phyloP scores from a whole-genome alignment of 2,888 invertebrate genomes.

The Oxytorus armatus region DNA sequence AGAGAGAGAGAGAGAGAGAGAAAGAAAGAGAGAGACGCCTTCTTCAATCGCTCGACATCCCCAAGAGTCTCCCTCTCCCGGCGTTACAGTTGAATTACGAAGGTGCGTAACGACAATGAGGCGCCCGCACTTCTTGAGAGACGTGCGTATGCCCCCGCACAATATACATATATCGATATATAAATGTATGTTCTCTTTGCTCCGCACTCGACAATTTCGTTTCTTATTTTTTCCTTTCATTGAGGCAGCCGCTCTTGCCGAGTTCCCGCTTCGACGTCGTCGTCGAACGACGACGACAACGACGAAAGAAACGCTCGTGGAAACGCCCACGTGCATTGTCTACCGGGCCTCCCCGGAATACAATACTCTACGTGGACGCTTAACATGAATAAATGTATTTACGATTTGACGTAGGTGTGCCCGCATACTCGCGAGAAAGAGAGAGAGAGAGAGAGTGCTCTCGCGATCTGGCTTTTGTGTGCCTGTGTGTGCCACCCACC shows the following conservation, averaged over 20 bases:
- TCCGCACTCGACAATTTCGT: slow-evolving; percentile 45
- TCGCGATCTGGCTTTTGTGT: slow-evolving; percentile 25
- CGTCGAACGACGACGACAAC: slow-evolving; percentile 67
- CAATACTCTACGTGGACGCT: slow-evolving; percentile 80
- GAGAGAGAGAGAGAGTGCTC: slow-evolving; percentile 30
- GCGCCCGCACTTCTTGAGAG: slow-evolving; percentile 56
- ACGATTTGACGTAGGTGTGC: slow-evolving; percentile 76
- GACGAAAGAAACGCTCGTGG: slow-evolving; percentile 76
- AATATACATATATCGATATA: background rate
- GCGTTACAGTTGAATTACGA: slow-evolving; percentile 64
- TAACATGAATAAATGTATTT: slow-evolving; percentile 84
- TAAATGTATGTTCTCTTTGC: slow-evolving; percentile 32
- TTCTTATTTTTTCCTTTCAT: slow-evolving; percentile 18
- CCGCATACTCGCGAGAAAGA: slow-evolving; percentile 65
- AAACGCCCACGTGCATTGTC: slow-evolving; percentile 83
- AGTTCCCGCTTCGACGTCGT: slow-evolving; percentile 46
- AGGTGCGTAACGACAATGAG: slow-evolving; percentile 66
- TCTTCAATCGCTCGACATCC: slow-evolving; percentile 3
- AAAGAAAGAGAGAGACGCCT: slow-evolving; percentile 19
- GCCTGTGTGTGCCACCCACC: slow-evolving; percentile 54
- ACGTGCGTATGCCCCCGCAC: slow-evolving; percentile 19
- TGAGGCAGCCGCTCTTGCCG: slow-evolving; percentile 25
- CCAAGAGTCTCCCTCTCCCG: background rate
- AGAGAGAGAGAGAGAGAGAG: background rate
- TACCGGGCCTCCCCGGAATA: slow-evolving; percentile 79